These are phyloP conservation scores for Meriones psammophilus DNA, from an alignment of 2,797 vertebrate genomes.

Conservation along the genomic window DNA sequence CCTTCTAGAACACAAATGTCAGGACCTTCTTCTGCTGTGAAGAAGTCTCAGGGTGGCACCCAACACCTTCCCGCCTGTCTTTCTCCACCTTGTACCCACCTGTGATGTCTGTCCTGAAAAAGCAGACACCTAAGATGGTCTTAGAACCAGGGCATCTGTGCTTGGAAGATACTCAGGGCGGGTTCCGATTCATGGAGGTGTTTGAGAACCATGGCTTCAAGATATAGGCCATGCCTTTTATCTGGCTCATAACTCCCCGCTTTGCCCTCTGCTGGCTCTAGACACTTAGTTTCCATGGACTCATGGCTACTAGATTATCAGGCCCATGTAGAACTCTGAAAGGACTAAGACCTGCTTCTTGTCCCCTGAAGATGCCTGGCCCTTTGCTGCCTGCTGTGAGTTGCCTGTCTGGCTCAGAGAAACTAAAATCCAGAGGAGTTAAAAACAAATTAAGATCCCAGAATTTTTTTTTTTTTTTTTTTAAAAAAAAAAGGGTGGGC, in stretches of 20 bases:
- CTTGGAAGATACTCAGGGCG: not conserved
- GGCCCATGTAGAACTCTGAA: not conserved
- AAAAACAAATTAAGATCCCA: not conserved
- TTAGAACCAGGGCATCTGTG: not conserved
- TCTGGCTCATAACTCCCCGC: not conserved
- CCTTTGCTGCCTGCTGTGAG: not conserved
- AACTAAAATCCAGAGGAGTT: not conserved
- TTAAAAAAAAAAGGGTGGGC: not conserved
- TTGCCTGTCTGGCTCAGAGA: not conserved
- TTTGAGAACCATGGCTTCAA: not conserved
- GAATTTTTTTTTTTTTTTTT: not conserved
- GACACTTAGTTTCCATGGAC: not conserved
- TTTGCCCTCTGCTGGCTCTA: not conserved
- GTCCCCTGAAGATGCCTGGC: not conserved
- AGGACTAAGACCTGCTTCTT: not conserved
- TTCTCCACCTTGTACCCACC: not conserved
- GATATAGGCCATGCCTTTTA: not conserved
- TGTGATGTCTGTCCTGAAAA: not conserved
- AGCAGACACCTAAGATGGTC: not conserved
- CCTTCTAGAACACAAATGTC: not conserved
- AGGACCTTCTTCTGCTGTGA: not conserved
- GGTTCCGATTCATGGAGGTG: not conserved
- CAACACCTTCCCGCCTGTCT: not conserved
- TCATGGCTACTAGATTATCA: not conserved
- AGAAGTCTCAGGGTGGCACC: not conserved